Conservation (phyloP, 2,113 vertebrate species). For the Petrocephalus zakoni region DNA sequence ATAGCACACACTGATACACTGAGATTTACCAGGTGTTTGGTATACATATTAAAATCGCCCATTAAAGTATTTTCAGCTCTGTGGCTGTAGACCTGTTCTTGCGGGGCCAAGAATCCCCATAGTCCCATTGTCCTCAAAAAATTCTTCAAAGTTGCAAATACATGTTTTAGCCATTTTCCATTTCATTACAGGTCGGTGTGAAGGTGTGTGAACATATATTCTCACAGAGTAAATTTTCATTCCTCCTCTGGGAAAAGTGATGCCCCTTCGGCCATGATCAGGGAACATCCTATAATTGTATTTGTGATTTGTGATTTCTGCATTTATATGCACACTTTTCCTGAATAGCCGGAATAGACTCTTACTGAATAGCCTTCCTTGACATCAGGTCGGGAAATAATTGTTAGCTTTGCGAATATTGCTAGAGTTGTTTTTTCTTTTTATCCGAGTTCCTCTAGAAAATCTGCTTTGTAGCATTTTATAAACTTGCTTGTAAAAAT, state of each 20-base stretch:
- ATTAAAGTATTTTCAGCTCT: background rate
- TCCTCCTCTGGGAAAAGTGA: background rate
- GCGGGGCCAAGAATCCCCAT: background rate
- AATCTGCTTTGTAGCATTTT: background rate
- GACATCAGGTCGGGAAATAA: background rate
- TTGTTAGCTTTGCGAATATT: background rate
- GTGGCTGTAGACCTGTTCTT: background rate
- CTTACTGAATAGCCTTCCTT: background rate
- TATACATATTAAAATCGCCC: background rate
- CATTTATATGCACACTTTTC: background rate
- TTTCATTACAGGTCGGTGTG: background rate
- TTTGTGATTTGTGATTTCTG: background rate
- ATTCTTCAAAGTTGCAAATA: background rate
- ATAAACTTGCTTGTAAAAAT: background rate
- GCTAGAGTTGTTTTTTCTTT: background rate
- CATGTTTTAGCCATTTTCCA: background rate
- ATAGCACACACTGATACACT: background rate
- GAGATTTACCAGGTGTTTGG: background rate
- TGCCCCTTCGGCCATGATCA: background rate
- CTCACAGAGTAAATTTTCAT: background rate
- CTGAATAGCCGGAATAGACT: no score
- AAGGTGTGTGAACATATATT: slow-evolving; percentile 7
- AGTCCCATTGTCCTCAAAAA: background rate
- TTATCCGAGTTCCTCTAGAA: background rate
- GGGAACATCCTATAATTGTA: background rate